Evolutionary conservation across 2,797 vertebrate species (phyloP), one percentile per base, ranked within the genome.

Genomic region (Tachyglossus aculeatus): DNA sequence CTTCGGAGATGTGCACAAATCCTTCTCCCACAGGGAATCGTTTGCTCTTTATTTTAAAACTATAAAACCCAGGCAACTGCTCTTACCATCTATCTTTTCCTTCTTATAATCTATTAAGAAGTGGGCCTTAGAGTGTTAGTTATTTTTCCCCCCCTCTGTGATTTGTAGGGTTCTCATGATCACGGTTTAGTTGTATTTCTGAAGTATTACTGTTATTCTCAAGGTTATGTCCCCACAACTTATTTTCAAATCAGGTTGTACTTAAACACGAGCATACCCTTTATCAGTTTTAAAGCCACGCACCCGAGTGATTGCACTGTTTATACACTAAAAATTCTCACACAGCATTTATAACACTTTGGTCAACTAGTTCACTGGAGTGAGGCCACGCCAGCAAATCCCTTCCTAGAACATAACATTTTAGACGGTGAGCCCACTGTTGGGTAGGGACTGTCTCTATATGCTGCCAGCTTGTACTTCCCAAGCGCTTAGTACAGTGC

Each of bases 361-460:
- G 32, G 34, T 56, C 18, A 61, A 74, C 54, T 50, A 73, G 65
- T 32, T 53, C 32, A 38, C 24, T 45, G 59, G 64, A 56, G 56
- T 34, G 24, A 64, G 58, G 78, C 69, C 24, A 64, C 39, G 44
- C 68, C 52, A 37, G 58, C 59, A 73, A 43, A 73, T 73, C 40
- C 64, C 62, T 50, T 22, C 57, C 62, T 41, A 66, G 38, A 79
- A 77, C 70, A 61, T n/a, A 70, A 73, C 25, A 78, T 60, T 19
- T n/a, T n/a, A n/a, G n/a, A n/a, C n/a, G n/a, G n/a, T n/a, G n/a
- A n/a, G n/a, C n/a, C n/a, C n/a, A n/a, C n/a, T n/a, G n/a, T n/a
- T n/a, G n/a, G n/a, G n/a, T n/a, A n/a, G n/a, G n/a, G n/a, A n/a
- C n/a, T n/a, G n/a, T n/a, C n/a, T n/a, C n/a, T n/a, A n/a, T n/a